These are phyloP conservation scores for Xylota segnis DNA, from an alignment of 2,888 invertebrate species.

Conservation along the genomic window DNA sequence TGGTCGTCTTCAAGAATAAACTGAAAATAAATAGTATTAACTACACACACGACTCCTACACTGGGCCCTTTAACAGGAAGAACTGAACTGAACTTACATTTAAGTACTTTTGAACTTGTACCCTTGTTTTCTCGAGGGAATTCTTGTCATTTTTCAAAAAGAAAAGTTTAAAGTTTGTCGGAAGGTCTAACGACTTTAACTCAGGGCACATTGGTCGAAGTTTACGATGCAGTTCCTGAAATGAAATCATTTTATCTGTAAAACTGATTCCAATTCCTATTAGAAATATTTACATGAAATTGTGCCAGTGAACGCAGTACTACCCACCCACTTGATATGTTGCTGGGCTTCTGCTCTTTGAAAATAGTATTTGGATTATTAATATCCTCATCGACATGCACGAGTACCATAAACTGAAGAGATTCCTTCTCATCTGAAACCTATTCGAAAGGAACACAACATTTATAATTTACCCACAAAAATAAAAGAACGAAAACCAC, in stretches of 20 bases:
- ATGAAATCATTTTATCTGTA: slow-evolving; percentile 78
- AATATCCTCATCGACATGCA: slow-evolving; percentile 88
- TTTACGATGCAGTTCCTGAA: slow-evolving; percentile 93
- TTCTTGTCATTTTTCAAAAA: slow-evolving; percentile 93
- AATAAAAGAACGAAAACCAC: background rate
- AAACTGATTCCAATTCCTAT: background rate
- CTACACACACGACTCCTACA: too few relatives aligned
- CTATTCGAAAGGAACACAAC: slow-evolving; percentile 78
- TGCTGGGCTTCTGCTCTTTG: slow-evolving; percentile 84
- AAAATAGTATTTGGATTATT: slow-evolving; percentile 77
- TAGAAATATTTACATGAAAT: slow-evolving; percentile 85
- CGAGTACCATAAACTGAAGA: slow-evolving; percentile 91
- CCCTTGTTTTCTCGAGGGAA: slow-evolving; percentile 92
- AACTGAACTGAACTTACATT: slow-evolving; percentile 87
- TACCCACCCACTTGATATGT: slow-evolving; percentile 89
- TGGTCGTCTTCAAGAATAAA: slow-evolving; percentile 94
- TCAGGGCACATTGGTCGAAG: slow-evolving; percentile 92
- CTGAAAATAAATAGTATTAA: slow-evolving; percentile 85
- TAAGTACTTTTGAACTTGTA: slow-evolving; percentile 93
- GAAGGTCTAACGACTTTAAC: slow-evolving; percentile 92
- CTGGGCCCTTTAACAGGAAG: too few relatives aligned
- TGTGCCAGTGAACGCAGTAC: slow-evolving; percentile 87
- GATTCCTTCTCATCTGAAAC: slow-evolving; percentile 86
- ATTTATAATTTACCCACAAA: background rate
- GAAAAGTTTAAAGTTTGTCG: slow-evolving; percentile 92